Conservation (phyloP, 2,888 invertebrate species). For the Caenorhabditis doughertyi region DNA sequence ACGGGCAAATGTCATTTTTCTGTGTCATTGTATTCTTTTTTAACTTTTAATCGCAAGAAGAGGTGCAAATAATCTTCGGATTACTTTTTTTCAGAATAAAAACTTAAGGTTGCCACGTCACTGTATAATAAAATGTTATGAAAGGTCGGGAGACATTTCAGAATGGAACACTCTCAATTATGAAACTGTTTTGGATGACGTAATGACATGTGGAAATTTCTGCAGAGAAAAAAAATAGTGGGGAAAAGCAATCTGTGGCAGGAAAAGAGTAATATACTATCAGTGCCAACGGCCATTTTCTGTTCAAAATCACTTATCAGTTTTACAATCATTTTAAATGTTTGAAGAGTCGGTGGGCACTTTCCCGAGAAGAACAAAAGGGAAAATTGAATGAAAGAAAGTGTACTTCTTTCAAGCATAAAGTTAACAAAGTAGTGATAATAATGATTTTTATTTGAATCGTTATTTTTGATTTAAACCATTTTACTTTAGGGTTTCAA, state of each 20-base stretch:
- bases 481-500: too few relatives aligned
- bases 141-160: too few relatives aligned
- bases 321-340: slow-evolving; percentile 44
- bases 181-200: neutral
- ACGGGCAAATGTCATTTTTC: slow-evolving; percentile 37
- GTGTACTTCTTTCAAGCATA: slow-evolving; percentile 3
- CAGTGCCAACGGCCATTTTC: slow-evolving; percentile 34
- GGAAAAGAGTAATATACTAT: slow-evolving; percentile 29
- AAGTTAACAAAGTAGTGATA: too few relatives aligned
- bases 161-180: neutral
- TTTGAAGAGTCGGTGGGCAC: slow-evolving; percentile 38
- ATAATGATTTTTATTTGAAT: too few relatives aligned
- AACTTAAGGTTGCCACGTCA: slow-evolving; percentile 20
- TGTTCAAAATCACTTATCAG: slow-evolving; percentile 49
- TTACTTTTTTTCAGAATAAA: slow-evolving; percentile 10
- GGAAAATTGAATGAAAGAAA: neutral
- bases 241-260: neutral
- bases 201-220: neutral
- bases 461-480: too few relatives aligned
- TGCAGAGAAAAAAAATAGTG: neutral
- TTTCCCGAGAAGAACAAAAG: slow-evolving; percentile 7
- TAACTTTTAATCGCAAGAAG: slow-evolving; percentile 51
- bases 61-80: slow-evolving; percentile 47
- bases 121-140: too few relatives aligned
- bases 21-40: slow-evolving; percentile 49